These are phyloP conservation scores for Heliconius hewitsoni DNA, from an alignment of 1,140 invertebrate genomes.

Conservation along the genomic window DNA sequence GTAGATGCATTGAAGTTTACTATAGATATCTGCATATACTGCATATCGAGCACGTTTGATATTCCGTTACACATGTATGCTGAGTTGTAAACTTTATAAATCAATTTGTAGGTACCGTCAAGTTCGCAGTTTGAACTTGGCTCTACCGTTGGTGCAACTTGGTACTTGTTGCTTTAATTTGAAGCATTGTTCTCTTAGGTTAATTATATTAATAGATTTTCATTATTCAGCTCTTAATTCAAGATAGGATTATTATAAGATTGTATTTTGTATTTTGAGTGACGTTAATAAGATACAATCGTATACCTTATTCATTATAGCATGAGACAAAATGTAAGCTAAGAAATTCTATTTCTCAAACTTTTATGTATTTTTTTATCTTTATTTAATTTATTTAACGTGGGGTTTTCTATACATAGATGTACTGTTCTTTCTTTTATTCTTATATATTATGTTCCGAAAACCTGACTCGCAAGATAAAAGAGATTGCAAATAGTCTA, in stretches of 20 bases:
- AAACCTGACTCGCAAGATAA: too few relatives aligned
- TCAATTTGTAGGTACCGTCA: neutral
- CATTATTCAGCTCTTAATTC: neutral
- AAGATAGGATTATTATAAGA: neutral
- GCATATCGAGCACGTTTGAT: neutral
- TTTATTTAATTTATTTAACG: too few relatives aligned
- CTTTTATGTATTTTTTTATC: too few relatives aligned
- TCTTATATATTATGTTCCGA: too few relatives aligned
- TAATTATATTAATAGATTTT: neutral
- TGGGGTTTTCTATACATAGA: too few relatives aligned
- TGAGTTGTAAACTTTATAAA: neutral
- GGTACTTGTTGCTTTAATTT: neutral
- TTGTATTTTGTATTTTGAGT: neutral
- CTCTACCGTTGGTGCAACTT: neutral
- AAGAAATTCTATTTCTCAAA: too few relatives aligned
- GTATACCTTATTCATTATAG: too few relatives aligned
- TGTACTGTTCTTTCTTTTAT: too few relatives aligned
- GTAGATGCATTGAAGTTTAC: neutral
- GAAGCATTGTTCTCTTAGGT: neutral
- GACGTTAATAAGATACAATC: too few relatives aligned
- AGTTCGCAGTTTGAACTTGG: neutral
- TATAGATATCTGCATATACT: neutral
- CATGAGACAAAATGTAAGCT: too few relatives aligned
- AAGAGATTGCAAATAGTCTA: too few relatives aligned
- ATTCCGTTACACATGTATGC: neutral